A percentile compares a stretch with the other conserved stretches of the same genome.
phyloP scores from a whole-genome alignment of 2,113 vertebrate genomes.

The Anser cygnoides region DNA sequence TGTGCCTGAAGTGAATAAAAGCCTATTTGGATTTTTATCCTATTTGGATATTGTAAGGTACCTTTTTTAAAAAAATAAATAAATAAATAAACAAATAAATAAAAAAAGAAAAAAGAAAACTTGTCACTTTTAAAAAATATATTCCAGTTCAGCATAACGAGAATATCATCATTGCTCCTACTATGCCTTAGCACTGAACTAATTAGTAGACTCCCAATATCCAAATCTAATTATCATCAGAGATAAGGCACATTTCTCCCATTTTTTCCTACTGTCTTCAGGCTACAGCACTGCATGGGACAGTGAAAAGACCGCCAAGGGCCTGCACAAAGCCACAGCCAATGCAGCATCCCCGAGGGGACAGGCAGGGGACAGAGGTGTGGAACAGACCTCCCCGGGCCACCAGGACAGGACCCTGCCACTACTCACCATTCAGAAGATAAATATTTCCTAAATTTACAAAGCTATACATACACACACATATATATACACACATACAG shows the following conservation, averaged over 20 bases:
- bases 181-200: not conserved
- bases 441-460: not conserved
- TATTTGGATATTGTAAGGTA: not conserved
- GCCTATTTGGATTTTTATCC: not conserved
- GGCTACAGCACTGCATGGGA: not conserved
- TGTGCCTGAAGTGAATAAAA: not conserved
- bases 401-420: not conserved
- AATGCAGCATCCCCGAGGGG: not conserved
- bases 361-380: not conserved
- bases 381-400: not conserved
- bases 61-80: too few relatives aligned
- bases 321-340: not conserved
- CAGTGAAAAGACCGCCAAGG: not conserved
- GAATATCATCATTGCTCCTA: not conserved
- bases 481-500: too few relatives aligned
- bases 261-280: not conserved
- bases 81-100: too few relatives aligned
- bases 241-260: not conserved
- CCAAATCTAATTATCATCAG: not conserved
- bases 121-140: not conserved
- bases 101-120: too few relatives aligned
- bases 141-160: not conserved
- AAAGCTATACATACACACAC: not conserved
- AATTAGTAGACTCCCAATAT: not conserved
- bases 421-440: not conserved